Conservation (phyloP, 2,888 invertebrate species). For the Catocala sponsa region DNA sequence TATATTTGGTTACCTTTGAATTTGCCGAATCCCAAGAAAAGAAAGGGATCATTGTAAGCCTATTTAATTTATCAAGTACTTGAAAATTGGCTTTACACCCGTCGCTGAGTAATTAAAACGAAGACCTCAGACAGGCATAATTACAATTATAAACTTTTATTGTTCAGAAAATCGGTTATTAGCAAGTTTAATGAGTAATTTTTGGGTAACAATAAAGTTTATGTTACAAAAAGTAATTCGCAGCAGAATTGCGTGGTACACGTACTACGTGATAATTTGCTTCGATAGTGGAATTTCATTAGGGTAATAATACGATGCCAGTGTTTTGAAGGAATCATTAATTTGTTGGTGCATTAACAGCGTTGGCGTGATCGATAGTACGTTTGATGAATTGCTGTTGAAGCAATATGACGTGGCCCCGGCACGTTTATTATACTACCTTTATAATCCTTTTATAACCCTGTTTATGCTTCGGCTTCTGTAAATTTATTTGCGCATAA, state of each 20-base stretch:
- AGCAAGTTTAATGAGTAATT: slow-evolving; percentile 37
- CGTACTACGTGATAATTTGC: slow-evolving; percentile 47
- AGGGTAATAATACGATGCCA: slow-evolving; percentile 58
- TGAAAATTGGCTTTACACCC: slow-evolving; percentile 29
- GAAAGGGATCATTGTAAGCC: background rate
- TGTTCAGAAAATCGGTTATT: slow-evolving; percentile 35
- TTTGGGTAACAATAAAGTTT: slow-evolving; percentile 33
- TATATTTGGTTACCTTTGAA: too few relatives aligned
- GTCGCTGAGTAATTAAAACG: slow-evolving; percentile 37
- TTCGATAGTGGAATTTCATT: slow-evolving; percentile 60
- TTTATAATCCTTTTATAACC: slow-evolving; percentile 36
- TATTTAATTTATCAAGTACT: slow-evolving; percentile 18
- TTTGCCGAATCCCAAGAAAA: background rate
- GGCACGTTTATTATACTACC: slow-evolving; percentile 38
- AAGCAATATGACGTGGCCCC: slow-evolving; percentile 41
- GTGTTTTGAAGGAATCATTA: slow-evolving; percentile 72
- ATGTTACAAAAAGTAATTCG: slow-evolving; percentile 45
- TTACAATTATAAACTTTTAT: slow-evolving; percentile 35
- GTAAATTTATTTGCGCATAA: background rate
- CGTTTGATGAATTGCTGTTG: slow-evolving; percentile 68
- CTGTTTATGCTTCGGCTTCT: slow-evolving; percentile 33
- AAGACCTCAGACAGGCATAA: slow-evolving; percentile 27
- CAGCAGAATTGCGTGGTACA: slow-evolving; percentile 33
- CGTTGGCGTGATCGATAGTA: slow-evolving; percentile 66
- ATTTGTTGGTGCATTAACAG: slow-evolving; percentile 70